These are phyloP conservation scores for Prionailurus bengalensis DNA, from an alignment of 2,113 vertebrate species.

Conservation along the genomic window DNA sequence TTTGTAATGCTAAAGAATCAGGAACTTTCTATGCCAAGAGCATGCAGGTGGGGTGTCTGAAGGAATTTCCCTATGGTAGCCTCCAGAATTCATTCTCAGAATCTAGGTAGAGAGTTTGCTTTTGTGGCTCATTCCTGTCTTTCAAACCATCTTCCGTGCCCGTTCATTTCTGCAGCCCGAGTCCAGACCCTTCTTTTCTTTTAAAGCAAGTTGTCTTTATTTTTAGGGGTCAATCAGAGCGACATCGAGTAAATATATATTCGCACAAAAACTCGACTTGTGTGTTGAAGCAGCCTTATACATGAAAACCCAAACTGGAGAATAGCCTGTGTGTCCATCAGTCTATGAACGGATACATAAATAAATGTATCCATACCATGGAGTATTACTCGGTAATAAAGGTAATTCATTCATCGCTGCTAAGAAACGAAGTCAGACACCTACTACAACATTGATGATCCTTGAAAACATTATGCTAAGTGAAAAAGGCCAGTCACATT, in stretches of 20 bases:
- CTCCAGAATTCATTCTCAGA: not conserved
- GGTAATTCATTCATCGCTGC: not conserved
- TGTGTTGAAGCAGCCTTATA: not conserved
- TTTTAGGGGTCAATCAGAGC: constrained; percentile 50
- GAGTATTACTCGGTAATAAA: not conserved
- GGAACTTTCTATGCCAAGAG: not conserved
- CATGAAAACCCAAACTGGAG: not conserved
- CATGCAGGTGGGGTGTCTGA: not conserved
- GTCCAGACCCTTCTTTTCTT: not conserved
- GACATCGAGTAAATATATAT: not conserved
- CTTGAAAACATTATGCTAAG: not conserved
- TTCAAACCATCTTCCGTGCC: not conserved
- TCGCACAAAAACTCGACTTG: not conserved
- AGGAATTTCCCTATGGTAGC: not conserved
- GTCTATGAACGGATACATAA: not conserved
- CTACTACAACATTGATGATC: not conserved
- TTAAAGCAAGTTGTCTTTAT: not conserved
- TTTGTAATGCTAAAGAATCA: not conserved
- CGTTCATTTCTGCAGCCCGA: not conserved
- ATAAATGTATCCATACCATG: not conserved
- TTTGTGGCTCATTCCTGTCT: not conserved
- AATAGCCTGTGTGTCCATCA: not conserved
- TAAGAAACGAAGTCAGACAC: not conserved
- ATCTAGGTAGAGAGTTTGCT: not conserved
- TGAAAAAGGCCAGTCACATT: not conserved